Evolutionary conservation across 2,113 vertebrate species (phyloP).

Genomic region (Hyaena hyaena): DNA sequence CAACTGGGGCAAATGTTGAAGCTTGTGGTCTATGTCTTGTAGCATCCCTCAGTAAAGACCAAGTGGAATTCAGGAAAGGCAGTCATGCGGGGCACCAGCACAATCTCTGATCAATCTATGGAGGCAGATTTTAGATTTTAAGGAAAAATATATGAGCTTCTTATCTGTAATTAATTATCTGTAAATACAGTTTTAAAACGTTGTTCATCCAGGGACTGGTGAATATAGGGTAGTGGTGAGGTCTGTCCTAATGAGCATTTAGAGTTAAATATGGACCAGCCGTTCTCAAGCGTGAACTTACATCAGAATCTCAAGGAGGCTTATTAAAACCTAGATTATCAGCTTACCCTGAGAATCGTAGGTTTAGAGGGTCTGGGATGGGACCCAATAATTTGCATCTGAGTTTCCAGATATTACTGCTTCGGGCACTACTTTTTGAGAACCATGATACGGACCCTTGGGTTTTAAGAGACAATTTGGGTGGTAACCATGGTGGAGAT

Average conservation of each 20-base stretch:
- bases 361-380: neutral
- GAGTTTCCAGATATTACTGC: neutral
- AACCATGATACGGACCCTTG: neutral
- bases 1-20: neutral
- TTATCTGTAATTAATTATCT: neutral
- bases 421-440: neutral
- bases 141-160: neutral
- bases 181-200: neutral
- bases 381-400: neutral
- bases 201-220: neutral
- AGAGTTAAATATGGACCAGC: neutral
- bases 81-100: fast-evolving
- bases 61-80: neutral
- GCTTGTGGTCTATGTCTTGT: neutral
- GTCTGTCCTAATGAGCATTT: neutral
- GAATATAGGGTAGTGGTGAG: neutral
- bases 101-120: neutral
- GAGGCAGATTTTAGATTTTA: neutral
- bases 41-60: neutral
- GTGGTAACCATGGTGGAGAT: neutral
- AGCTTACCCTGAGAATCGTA: neutral
- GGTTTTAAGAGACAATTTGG: neutral
- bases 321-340: neutral
- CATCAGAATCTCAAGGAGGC: neutral
- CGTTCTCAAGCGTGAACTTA: neutral